These are phyloP conservation scores for Nerophis lumbriciformis DNA, from an alignment of 2,113 vertebrate genomes.

Conservation along the genomic window DNA sequence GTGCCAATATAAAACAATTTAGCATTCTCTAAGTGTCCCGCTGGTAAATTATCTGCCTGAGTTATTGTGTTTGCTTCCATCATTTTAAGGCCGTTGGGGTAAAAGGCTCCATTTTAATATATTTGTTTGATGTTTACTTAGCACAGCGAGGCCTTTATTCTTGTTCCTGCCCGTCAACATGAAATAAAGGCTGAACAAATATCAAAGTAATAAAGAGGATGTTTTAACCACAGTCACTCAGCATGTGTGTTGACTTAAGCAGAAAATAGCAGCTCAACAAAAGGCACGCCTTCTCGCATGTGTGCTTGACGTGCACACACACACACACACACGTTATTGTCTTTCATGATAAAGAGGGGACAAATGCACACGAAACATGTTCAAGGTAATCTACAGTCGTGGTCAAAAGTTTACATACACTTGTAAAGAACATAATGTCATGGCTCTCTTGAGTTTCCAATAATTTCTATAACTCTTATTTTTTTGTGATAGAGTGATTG, in stretches of 20 bases:
- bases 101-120: not conserved
- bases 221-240: not conserved
- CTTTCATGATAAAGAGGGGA: not conserved
- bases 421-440: no score
- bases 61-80: not conserved
- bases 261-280: not conserved
- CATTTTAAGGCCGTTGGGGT: not conserved
- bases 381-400: not conserved
- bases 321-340: not conserved
- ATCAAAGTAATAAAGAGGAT: not conserved
- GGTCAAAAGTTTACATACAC: no score
- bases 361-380: not conserved
- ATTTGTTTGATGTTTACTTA: not conserved
- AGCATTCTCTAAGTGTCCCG: not conserved
- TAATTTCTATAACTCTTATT: no score
- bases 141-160: not conserved
- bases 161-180: not conserved
- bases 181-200: not conserved
- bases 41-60: no score
- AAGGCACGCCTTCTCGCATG: not conserved
- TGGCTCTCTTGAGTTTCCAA: no score
- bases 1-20: not conserved
- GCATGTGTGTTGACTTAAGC: not conserved
- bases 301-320: not conserved
- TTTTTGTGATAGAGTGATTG: no score